Evolutionary conservation across 2,888 invertebrate genomes (phyloP).

Genomic region (Syritta pipiens): DNA sequence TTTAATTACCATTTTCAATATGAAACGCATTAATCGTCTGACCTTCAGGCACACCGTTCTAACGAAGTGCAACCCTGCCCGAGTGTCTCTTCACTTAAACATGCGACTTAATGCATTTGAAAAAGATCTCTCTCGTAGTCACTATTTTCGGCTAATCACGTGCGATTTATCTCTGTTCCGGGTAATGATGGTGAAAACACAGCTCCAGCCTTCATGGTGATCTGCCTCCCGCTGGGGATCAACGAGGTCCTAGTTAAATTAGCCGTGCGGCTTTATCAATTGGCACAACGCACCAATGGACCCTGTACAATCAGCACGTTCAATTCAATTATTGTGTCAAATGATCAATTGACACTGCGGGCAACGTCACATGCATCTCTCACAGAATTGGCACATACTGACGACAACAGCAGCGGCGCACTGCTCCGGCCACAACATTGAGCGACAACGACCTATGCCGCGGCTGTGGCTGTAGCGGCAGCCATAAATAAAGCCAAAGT

Average conservation of each 20-base stretch:
- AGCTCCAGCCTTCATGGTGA: constrained; percentile 5
- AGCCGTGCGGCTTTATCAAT: constrained; percentile 33
- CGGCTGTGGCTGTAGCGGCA: constrained; percentile 33
- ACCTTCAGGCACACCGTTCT: constrained; percentile 21
- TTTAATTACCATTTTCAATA: constrained; percentile 24
- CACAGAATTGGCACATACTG: constrained; percentile 37
- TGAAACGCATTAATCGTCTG: constrained; percentile 9
- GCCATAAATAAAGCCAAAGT: constrained; percentile 51
- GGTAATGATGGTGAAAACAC: constrained; percentile 16
- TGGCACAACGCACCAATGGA: constrained; percentile 19
- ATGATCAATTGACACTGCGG: constrained; percentile 53
- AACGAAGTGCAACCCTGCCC: not conserved
- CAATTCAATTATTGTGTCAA: constrained; percentile 63
- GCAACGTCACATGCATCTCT: constrained; percentile 44
- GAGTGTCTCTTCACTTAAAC: constrained; percentile 18
- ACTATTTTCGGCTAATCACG: constrained; percentile 5
- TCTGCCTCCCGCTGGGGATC: not conserved
- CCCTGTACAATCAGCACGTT: constrained; percentile 21
- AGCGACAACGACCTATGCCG: constrained; percentile 26
- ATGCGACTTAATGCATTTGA: too few species aligned
- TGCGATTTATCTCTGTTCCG: constrained; percentile 30
- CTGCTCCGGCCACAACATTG: constrained; percentile 1
- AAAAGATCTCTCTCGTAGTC: too few species aligned
- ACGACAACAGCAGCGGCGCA: constrained; percentile 13
- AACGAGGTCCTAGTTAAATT: constrained; percentile 30